Evolutionary conservation across 1,140 invertebrate species (phyloP).

Genomic region (Penaeus vannamei): DNA sequence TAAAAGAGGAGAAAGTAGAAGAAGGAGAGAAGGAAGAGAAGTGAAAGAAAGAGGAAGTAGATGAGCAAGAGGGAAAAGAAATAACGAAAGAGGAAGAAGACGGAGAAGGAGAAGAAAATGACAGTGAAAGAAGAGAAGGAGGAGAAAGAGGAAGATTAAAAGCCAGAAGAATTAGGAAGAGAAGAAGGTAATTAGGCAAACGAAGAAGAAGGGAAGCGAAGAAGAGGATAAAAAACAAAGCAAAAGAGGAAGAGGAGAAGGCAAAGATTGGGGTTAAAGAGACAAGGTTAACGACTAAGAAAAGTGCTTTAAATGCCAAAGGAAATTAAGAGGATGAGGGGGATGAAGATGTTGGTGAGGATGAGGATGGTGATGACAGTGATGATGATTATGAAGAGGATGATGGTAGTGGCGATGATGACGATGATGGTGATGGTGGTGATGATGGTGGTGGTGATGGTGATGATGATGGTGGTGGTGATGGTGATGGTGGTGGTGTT

Average conservation of each 20-base stretch:
- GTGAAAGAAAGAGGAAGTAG: not conserved
- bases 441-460: too few species aligned
- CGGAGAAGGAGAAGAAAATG: not conserved
- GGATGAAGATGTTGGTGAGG: not conserved
- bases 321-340: not conserved
- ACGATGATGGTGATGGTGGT: too few species aligned
- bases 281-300: not conserved
- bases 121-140: not conserved
- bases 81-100: not conserved
- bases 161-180: not conserved
- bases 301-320: not conserved
- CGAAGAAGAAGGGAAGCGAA: not conserved
- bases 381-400: too few species aligned
- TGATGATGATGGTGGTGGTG: too few species aligned
- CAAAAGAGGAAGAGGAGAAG: not conserved
- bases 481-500: too few species aligned
- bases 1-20: not conserved
- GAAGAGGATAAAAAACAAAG: not conserved
- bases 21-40: not conserved
- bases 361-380: not conserved
- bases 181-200: not conserved
- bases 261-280: not conserved
- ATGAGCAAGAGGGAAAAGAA: not conserved
- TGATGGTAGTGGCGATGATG: too few species aligned
- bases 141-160: not conserved